Evolutionary conservation across 1,140 invertebrate species (phyloP).

Genomic region (Araneus ventricosus): DNA sequence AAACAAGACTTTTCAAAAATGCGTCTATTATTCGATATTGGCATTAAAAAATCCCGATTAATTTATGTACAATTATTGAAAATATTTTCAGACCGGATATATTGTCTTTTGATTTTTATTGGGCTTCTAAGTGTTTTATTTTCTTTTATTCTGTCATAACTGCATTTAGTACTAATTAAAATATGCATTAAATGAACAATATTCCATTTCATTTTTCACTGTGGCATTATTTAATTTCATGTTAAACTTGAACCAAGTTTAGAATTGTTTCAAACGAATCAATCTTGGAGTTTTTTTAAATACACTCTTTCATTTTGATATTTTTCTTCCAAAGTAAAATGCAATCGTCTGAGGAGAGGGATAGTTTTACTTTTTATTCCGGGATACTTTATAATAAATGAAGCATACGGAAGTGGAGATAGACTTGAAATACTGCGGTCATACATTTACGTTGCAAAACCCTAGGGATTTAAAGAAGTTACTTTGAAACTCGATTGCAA

Average conservation of each 20-base stretch:
- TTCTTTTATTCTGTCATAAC: no score
- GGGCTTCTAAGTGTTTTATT: no score
- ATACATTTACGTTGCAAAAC: slow-evolving; percentile 21
- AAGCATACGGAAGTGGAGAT: slow-evolving; percentile 25
- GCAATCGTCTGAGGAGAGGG: background rate
- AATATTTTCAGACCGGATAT: no score
- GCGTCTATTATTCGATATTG: no score
- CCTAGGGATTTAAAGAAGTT: slow-evolving; percentile 47
- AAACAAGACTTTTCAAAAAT: no score
- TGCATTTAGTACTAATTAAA: no score
- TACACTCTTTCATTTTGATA: background rate
- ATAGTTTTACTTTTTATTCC: background rate
- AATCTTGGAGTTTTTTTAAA: background rate
- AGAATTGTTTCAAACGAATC: background rate
- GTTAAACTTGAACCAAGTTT: background rate
- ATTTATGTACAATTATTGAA: no score
- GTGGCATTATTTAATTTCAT: no score
- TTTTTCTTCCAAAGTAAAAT: background rate
- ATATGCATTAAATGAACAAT: no score
- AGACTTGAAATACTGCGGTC: slow-evolving; percentile 2
- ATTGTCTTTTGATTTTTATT: no score
- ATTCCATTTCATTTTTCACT: no score
- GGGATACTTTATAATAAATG: slow-evolving; percentile 44
- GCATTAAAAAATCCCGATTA: no score
- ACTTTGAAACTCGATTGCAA: slow-evolving; percentile 12